phyloP scores from a whole-genome alignment of 2,888 invertebrate genomes.

The Thyatira batis region DNA sequence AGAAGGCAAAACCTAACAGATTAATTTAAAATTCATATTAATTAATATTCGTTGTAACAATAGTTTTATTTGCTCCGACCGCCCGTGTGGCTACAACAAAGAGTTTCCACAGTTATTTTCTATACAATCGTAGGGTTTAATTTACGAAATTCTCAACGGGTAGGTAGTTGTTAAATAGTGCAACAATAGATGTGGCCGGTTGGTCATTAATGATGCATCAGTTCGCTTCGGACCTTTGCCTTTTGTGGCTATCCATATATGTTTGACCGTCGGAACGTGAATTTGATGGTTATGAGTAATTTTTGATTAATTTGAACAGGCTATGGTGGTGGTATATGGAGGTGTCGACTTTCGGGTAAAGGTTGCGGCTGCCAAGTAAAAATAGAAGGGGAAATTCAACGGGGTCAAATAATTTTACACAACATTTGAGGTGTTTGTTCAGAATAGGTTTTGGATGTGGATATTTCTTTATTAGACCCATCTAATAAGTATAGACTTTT shows the following conservation, averaged over 20 bases:
- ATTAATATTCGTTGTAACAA: constrained; percentile 65
- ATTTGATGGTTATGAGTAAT: constrained; percentile 16
- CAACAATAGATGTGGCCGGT: constrained; percentile 73
- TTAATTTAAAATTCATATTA: constrained; percentile 65
- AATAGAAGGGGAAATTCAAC: background rate
- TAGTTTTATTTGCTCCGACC: constrained; percentile 67
- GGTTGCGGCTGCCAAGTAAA: background rate
- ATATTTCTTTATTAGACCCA: no score
- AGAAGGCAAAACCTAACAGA: constrained; percentile 43
- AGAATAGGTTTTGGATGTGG: no score
- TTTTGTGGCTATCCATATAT: constrained; percentile 55
- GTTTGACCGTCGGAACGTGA: constrained; percentile 41
- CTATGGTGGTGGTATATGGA: background rate
- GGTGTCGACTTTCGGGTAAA: background rate
- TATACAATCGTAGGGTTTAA: constrained; percentile 68
- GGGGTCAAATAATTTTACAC: background rate
- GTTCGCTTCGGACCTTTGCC: constrained; percentile 65
- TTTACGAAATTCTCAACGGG: constrained; percentile 54
- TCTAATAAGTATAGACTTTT: no score
- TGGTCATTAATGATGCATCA: constrained; percentile 70
- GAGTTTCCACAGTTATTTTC: constrained; percentile 67
- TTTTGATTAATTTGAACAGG: constrained; percentile 6
- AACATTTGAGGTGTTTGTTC: no score
- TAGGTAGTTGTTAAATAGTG: constrained; percentile 74
- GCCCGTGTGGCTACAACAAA: constrained; percentile 53